Evolutionary conservation across 1,140 invertebrate genomes (phyloP), one percentile per base, ranked within the genome.

Genomic region (Adelges cooleyi): DNA sequence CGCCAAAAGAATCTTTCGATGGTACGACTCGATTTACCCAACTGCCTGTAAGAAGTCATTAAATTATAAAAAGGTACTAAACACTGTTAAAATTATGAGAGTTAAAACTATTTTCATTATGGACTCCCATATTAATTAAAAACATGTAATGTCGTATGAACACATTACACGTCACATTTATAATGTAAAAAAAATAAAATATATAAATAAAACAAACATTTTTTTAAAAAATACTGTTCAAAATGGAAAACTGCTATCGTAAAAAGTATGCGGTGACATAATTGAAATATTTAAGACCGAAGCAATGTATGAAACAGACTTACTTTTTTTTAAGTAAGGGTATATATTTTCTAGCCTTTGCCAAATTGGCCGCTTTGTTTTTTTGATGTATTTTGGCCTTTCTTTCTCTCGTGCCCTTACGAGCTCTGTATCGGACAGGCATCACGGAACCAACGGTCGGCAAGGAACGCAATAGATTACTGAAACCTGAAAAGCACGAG

Each of bases 331-430:
- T 62, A 9, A 62, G 22, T 33, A 62, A 8, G n/a, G 56, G 38
- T 29, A 62, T 48, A 33, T 27, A 46, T 46, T 62, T 62, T 33
- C 42, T 46, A 4, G 56, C 56, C 33, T 62, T 62, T 8, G 56
- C 56, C 33, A 62, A 62, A 62, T 62, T 62, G 22, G 56, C 56
- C 13, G 66, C 66, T 33, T 56, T 50, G 15, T 56, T 46, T 22
- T 67, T 67, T 27, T 62, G 23, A 4, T 56, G 15, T 23, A 67
- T 51, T 65, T 68, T 68, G 5, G 40, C 40, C 36, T 68, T 68
- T 38, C 67, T 56, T n/a, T 68, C 67, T 46, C 67, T 52, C 1
- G 67, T 68, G 40, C 67, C 18, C 42, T 65, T 68, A 36, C 51
- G 59, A 29, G 67, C 67, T 17, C 59, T 49, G 44, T 38, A 68